These are phyloP conservation scores for Prosapia bicincta DNA, from an alignment of 2,888 invertebrate genomes.

Conservation along the genomic window DNA sequence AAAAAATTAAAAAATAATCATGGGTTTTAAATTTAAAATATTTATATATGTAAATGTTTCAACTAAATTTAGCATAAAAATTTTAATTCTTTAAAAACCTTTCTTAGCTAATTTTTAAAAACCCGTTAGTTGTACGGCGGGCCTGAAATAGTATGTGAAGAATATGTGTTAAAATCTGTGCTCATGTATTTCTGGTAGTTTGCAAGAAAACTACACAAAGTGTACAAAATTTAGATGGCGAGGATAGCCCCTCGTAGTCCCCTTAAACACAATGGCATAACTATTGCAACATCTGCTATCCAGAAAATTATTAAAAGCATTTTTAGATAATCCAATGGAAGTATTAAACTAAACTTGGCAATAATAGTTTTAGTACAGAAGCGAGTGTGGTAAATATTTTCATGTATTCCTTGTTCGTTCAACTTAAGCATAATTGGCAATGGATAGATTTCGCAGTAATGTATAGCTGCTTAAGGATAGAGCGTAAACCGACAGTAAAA, in stretches of 20 bases:
- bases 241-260: background rate
- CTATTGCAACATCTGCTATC: too few relatives aligned
- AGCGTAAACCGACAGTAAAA: too few relatives aligned
- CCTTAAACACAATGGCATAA: too few relatives aligned
- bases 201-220: background rate
- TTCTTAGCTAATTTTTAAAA: background rate
- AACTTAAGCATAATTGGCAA: too few relatives aligned
- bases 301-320: too few relatives aligned
- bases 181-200: background rate
- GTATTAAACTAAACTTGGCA: too few relatives aligned
- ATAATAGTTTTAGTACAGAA: too few relatives aligned
- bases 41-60: background rate
- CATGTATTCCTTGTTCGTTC: too few relatives aligned
- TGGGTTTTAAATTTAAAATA: background rate
- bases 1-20: background rate
- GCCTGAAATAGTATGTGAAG: background rate
- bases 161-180: background rate
- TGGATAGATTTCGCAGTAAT: too few relatives aligned
- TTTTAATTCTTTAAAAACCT: background rate
- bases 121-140: background rate
- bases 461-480: too few relatives aligned
- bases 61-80: background rate
- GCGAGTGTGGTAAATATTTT: too few relatives aligned
- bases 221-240: background rate
- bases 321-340: too few relatives aligned